Conservation (phyloP, 2,797 vertebrate species). For the Channa striata region DNA sequence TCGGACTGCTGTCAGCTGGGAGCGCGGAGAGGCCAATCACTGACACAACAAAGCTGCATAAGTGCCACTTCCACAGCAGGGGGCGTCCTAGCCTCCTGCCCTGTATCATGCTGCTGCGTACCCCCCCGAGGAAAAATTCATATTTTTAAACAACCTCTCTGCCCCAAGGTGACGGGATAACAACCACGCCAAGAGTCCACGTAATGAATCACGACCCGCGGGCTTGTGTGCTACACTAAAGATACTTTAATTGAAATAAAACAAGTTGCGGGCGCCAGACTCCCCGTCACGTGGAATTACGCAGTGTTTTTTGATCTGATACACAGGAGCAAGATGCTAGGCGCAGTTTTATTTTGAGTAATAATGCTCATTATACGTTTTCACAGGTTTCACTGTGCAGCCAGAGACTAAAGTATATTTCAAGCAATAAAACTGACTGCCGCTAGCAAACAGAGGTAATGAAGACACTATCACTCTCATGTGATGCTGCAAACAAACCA, state of each 20-base stretch:
- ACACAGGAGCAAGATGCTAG: constrained; percentile 59
- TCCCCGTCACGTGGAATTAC: constrained; percentile 72
- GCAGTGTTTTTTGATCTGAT: constrained; percentile 69
- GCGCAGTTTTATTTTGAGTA: constrained; percentile 64
- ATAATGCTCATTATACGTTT: constrained; percentile 61
- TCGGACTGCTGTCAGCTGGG: constrained; percentile 85
- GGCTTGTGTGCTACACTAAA: constrained; percentile 62
- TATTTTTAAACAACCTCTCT: constrained; percentile 78
- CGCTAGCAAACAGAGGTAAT: constrained; percentile 52
- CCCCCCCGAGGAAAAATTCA: constrained; percentile 77
- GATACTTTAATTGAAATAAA: constrained; percentile 82
- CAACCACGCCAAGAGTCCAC: constrained; percentile 75
- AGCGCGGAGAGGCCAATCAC: constrained; percentile 83
- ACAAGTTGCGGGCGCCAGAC: constrained; percentile 68
- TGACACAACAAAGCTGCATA: constrained; percentile 76
- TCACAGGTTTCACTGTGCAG: constrained; percentile 55
- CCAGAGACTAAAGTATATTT: constrained; percentile 50
- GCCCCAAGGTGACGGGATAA: constrained; percentile 77
- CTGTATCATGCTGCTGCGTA: constrained; percentile 66
- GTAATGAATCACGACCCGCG: constrained; percentile 70
- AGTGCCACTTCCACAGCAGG: constrained; percentile 89
- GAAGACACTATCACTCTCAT: constrained; percentile 56
- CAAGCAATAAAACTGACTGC: constrained; percentile 57
- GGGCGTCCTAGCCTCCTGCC: constrained; percentile 82
- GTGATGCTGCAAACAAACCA: constrained; percentile 54